Base-by-base conservation (phyloP, 2,797 vertebrate genomes). In the Pangasius krempfi region DNA sequence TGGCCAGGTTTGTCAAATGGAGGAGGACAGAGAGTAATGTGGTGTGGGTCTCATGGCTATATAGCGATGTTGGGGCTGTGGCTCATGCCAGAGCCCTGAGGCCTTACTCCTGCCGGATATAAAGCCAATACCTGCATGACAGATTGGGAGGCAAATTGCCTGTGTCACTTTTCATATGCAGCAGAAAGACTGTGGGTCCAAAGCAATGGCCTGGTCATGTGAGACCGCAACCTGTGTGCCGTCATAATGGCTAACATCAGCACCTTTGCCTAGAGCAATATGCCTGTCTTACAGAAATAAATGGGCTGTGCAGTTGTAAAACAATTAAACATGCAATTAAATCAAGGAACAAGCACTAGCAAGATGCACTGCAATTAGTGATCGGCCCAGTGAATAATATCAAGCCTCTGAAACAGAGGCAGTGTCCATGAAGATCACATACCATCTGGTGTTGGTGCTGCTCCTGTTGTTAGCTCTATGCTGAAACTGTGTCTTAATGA, bases 121-220 rank as follows among this genome's bases (percentile, higher is more conserved):
- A 40, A 90, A 89, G 58, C 47, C 75, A 72, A 85, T 88, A 86
- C 16, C 62, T 81, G 47, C 58, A 88, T 94, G 93, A 95, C 56
- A 87, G 92, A 95, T 94, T 94, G 93, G 91, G 89, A 92, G 88
- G 90, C 89, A 94, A 94, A 95, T 92, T 91, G 92, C 90, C 90
- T 87, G 85, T 93, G 94, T 94, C 94, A 94, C 83, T 92, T 95
- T 94, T 95, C 93, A 95, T 94, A 93, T 93, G 83, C 73, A 56
- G 33, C 56, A 85, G 79, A 85, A 84, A 50, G 88, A 68, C 72
- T 56, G 56, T 56, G 30, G 80, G 44, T 52, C 64, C 52, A 64
- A 79, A 30, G 81, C 12, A 75, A 64, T 72, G 81, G 81, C 80
- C 72, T 82, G 75, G 68, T 40, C 78, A 76, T 86, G 44, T 83